Evolutionary conservation across 2,888 invertebrate genomes (phyloP).

Genomic region (Shargacucullia verbasci): DNA sequence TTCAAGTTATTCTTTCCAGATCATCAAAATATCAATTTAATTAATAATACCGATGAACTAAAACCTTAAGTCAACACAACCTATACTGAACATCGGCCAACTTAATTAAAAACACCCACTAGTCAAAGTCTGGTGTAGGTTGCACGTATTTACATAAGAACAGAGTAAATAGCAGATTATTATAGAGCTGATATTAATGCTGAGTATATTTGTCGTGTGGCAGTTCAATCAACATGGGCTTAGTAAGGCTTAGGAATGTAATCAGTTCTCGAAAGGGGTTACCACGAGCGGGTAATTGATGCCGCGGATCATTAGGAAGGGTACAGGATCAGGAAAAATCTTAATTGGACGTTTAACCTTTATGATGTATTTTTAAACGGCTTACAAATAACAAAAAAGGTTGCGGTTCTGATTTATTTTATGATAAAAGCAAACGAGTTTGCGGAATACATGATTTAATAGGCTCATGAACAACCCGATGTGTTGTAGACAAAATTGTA

Average conservation of each 20-base stretch:
- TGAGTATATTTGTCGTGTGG: slow-evolving; percentile 51
- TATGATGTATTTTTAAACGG: too few relatives aligned
- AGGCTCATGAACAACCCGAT: too few relatives aligned
- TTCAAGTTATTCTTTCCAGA: not conserved
- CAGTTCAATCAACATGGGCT: slow-evolving; percentile 55
- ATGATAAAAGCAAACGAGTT: too few relatives aligned
- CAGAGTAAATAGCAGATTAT: slow-evolving; percentile 50
- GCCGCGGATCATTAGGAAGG: slow-evolving; percentile 28
- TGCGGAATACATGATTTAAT: too few relatives aligned
- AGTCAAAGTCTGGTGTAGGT: slow-evolving; percentile 26
- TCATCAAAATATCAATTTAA: not conserved
- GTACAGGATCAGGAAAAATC: slow-evolving; percentile 19
- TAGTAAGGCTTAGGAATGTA: slow-evolving; percentile 48
- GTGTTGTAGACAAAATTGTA: too few relatives aligned
- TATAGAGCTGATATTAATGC: slow-evolving; percentile 45
- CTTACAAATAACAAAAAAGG: too few relatives aligned
- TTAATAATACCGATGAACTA: not conserved
- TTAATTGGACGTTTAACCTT: slow-evolving; percentile 3
- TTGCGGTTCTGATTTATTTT: too few relatives aligned
- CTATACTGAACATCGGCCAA: slow-evolving; percentile 11
- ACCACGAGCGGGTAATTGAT: slow-evolving; percentile 19
- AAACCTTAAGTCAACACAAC: slow-evolving; percentile 23
- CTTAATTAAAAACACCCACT: slow-evolving; percentile 49
- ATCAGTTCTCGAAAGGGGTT: slow-evolving; percentile 39
- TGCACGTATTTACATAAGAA: slow-evolving; percentile 38